These are phyloP conservation scores for Spodoptera picta DNA, from an alignment of 2,888 invertebrate genomes.

Conservation along the genomic window DNA sequence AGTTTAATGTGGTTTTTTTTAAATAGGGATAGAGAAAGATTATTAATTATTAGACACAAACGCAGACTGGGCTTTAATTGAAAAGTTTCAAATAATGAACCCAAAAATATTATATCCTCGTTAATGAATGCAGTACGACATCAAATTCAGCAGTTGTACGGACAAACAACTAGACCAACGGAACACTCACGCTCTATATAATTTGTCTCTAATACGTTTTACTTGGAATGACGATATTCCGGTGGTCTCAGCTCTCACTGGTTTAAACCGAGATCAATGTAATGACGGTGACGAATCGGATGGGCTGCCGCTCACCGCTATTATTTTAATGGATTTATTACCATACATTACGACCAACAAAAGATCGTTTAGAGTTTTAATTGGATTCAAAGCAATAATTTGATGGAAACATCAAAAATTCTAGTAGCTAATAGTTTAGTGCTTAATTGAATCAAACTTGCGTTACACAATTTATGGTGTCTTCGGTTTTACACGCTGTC, in stretches of 20 bases:
- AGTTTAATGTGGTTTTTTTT: no score
- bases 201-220: conserved; percentile 10
- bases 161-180: no score
- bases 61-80: no score
- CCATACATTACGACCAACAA: conserved; percentile 71
- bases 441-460: conserved; percentile 42
- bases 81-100: no score
- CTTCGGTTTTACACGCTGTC: conserved; percentile 41
- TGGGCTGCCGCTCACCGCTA: conserved; percentile 69
- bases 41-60: no score
- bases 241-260: conserved; percentile 73
- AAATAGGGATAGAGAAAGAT: no score
- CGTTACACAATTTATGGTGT: conserved; percentile 36
- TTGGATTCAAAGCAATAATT: conserved; percentile 52
- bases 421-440: conserved; percentile 37
- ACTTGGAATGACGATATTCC: conserved; percentile 55
- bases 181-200: not conserved
- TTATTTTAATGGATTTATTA: conserved; percentile 83
- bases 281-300: conserved; percentile 83
- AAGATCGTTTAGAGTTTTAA: conserved; percentile 62
- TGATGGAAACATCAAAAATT: conserved; percentile 34
- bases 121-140: no score
- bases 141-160: no score
- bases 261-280: conserved; percentile 68
- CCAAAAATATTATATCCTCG: no score